phyloP scores from a whole-genome alignment of 2,113 vertebrate species.

The Numida meleagris region DNA sequence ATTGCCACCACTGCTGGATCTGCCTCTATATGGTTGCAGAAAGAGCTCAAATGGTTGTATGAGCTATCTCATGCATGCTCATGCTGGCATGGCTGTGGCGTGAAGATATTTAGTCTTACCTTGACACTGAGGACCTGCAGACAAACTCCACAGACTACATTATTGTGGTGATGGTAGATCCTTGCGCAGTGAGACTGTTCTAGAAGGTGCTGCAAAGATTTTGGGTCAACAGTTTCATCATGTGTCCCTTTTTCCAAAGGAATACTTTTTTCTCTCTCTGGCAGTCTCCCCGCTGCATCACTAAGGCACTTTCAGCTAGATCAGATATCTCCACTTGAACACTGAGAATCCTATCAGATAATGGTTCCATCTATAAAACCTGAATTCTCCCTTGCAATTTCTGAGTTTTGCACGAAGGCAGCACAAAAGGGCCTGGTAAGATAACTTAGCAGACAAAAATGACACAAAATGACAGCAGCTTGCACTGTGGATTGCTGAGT shows the following conservation, averaged over 20 bases:
- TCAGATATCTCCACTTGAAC: neutral
- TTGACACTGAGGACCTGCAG: too few species aligned
- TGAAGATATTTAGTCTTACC: neutral
- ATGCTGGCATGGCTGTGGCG: accelerated
- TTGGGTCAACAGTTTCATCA: neutral
- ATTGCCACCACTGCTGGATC: neutral
- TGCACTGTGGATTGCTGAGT: neutral
- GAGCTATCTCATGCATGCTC: neutral
- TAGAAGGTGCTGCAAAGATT: neutral
- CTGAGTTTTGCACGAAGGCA: neutral
- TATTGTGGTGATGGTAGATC: neutral
- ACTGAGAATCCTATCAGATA: neutral
- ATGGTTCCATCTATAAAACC: neutral
- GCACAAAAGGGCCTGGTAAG: neutral
- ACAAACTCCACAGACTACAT: accelerated
- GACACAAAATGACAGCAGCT: neutral
- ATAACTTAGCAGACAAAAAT: neutral
- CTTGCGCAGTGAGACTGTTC: neutral
- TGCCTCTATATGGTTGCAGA: neutral
- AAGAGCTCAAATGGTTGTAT: accelerated
- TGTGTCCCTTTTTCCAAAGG: neutral
- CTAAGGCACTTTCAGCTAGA: neutral
- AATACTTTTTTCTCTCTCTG: neutral
- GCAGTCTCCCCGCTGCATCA: accelerated
- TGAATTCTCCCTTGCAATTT: neutral